phyloP scores from a whole-genome alignment of 64 coral and sea anemone species.

The Montipora efflorescens region DNA sequence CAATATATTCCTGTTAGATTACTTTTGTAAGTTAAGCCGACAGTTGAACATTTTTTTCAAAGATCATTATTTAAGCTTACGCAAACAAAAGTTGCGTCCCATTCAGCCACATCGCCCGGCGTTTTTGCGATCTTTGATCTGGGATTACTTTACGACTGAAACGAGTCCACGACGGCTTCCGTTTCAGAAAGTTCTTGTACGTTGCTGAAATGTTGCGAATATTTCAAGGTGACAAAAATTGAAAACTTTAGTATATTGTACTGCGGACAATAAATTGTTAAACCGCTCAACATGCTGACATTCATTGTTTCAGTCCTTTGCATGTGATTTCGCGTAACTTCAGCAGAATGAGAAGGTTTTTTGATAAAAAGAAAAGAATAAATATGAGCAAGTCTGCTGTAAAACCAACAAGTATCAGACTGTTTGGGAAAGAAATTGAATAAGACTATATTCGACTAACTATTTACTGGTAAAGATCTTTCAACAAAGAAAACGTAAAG shows the following conservation, averaged over 20 bases:
- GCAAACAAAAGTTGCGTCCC: neutral
- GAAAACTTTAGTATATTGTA: conserved; percentile 25
- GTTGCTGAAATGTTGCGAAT: conserved; percentile 8
- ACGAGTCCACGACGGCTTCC: neutral
- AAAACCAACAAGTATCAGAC: neutral
- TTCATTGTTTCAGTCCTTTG: conserved; percentile 2
- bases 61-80: conserved; percentile 1
- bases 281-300: neutral
- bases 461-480: neutral
- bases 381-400: neutral
- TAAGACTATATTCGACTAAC: neutral
- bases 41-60: conserved; percentile 9
- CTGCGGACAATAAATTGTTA: neutral
- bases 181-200: neutral
- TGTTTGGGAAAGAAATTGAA: neutral
- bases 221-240: conserved; percentile 1
- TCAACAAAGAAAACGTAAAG: too few species aligned
- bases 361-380: neutral
- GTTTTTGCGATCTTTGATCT: neutral
- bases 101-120: neutral
- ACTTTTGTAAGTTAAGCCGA: neutral
- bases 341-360: neutral
- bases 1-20: neutral
- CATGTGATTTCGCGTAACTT: neutral
- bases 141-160: neutral